Evolutionary conservation across 2,113 vertebrate genomes (phyloP).

Genomic region (Coracopsis vasa): DNA sequence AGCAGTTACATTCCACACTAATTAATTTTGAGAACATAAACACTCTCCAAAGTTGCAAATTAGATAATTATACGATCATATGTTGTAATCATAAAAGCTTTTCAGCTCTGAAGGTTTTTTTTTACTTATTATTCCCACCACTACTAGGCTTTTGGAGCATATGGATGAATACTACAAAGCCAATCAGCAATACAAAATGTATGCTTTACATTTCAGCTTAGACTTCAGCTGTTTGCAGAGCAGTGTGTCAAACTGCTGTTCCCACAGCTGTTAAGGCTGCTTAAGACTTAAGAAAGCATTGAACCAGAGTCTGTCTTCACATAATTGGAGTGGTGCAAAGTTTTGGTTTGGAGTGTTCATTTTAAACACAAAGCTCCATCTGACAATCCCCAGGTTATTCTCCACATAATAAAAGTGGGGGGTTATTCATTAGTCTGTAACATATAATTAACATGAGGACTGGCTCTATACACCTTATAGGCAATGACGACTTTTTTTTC

Average conservation of each 20-base stretch:
- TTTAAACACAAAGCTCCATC: slow-evolving; percentile 25
- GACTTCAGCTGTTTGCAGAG: slow-evolving; percentile 42
- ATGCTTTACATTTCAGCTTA: slow-evolving; percentile 34
- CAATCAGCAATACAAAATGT: not conserved
- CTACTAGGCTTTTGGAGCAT: not conserved
- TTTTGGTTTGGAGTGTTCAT: slow-evolving; percentile 15
- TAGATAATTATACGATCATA: slow-evolving; percentile 34
- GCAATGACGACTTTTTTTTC: not conserved
- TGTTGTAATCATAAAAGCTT: not conserved
- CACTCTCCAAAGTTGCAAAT: slow-evolving; percentile 30
- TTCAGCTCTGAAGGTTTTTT: not conserved
- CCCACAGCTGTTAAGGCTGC: slow-evolving; percentile 50
- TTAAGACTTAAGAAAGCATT: slow-evolving; percentile 13
- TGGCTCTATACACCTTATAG: not conserved
- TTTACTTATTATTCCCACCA: not conserved
- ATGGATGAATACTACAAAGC: not conserved
- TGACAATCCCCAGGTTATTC: slow-evolving; percentile 4
- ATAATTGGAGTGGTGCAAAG: not conserved
- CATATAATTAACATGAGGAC: not conserved
- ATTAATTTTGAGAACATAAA: slow-evolving; percentile 65
- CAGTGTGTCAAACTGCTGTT: slow-evolving; percentile 29
- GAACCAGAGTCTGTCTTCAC: slow-evolving; percentile 38
- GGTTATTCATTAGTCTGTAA: not conserved
- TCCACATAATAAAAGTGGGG: not conserved
- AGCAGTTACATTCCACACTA: slow-evolving; percentile 27